These are phyloP conservation scores for Stegana nigrithorax DNA, from an alignment of 2,888 invertebrate genomes.

Conservation along the genomic window DNA sequence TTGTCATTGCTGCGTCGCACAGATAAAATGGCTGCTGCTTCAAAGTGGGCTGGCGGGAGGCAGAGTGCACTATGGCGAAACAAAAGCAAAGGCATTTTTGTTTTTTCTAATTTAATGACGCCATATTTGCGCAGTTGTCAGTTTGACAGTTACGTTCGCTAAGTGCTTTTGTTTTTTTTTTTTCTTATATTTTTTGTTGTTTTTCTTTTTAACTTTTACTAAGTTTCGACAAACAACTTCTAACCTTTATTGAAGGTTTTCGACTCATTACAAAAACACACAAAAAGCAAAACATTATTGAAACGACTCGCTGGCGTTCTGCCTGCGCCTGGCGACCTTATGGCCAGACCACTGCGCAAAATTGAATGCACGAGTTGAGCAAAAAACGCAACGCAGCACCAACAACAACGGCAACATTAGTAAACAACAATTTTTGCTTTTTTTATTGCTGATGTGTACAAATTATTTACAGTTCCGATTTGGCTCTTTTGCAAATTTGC, in stretches of 20 bases:
- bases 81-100: no score
- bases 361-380: slow-evolving; percentile 41
- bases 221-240: not conserved
- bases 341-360: slow-evolving; percentile 19
- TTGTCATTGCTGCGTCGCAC: not conserved
- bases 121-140: slow-evolving; percentile 11
- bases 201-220: not conserved
- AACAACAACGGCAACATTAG: no score
- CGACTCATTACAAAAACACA: not conserved
- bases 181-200: no score
- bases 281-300: not conserved
- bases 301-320: slow-evolving; percentile 5
- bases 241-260: slow-evolving; percentile 15
- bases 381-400: no score
- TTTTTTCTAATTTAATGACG: no score
- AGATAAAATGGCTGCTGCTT: not conserved
- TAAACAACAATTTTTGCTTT: slow-evolving; percentile 29
- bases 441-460: slow-evolving; percentile 26
- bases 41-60: not conserved
- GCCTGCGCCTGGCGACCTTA: slow-evolving; percentile 2
- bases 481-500: not conserved
- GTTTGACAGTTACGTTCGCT: not conserved
- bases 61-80: no score
- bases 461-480: slow-evolving; percentile 11
- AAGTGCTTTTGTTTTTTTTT: no score